Evolutionary conservation across 2,888 invertebrate genomes (phyloP), one percentile per base, ranked within the genome.

Genomic region (Sarcophaga subvicina): DNA sequence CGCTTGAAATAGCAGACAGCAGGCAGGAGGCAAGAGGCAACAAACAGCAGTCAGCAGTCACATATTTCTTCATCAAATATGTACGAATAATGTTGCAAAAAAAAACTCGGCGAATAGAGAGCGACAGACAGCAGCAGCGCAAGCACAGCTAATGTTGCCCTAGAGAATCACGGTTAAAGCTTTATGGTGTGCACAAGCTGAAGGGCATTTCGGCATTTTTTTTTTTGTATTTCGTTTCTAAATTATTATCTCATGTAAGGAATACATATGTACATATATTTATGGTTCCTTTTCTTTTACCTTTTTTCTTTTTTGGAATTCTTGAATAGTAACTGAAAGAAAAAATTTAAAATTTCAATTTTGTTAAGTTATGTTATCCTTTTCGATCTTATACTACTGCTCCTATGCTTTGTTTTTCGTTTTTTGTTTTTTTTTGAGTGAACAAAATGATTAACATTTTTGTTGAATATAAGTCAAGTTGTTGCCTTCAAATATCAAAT

Each of bases 61-160:
- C 76, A 82, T 86, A 86, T 83, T 83, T 83, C 86, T 83, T 86
- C 83, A 86, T 86, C 86, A 86, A 86, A 80, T 83, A 80, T 85
- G 63, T 80, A 70, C 62, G 25, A 73, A 73, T 37, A 67, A 76
- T 76, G 20, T 82, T 85, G 54, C 17, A 54, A 37, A 4, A 37
- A 20, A 37, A 37, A 37, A 37, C 8, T 37, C 2, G 37, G 49
- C 47, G 27, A 49, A 49, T 12, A 49, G 49, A 49, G 14, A 49
- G 49, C 49, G 4, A 4, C 49, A 14, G 17, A 76, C 4, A 49
- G 62, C 6, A 69, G 14, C 22, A 60, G 17, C 66, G 67, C 59
- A 47, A 75, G 49, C 63, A 62, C 63, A 78, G 22, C 87, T 84
- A 87, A 87, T 87, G 87, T 79, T 70, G 76, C 87, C 84, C 87